phyloP scores from a whole-genome alignment of 92 coral and sea anemone genomes.

The Montipora capitata region DNA sequence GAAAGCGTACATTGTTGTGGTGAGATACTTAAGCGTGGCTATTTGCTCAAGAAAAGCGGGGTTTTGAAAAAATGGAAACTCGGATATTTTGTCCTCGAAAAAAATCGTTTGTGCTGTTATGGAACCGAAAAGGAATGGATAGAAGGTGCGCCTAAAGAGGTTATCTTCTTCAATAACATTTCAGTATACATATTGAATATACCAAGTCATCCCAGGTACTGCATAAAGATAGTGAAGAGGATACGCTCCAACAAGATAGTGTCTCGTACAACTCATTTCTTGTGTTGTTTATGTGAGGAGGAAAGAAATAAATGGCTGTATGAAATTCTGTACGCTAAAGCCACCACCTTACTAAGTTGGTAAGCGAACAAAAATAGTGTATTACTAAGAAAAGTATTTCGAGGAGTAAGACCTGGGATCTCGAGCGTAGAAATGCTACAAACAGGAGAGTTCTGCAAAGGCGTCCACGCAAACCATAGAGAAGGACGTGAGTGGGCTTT shows the following conservation, averaged over 20 bases:
- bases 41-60: conserved; percentile 87
- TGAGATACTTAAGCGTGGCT: conserved; percentile 60
- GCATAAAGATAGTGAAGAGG: conserved; percentile 79
- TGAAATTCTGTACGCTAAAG: conserved; percentile 85
- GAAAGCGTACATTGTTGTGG: neutral
- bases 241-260: conserved; percentile 9
- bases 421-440: conserved; percentile 40
- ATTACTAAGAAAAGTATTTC: conserved; percentile 15
- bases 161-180: conserved; percentile 90
- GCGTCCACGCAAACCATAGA: conserved; percentile 68
- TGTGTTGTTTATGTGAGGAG: conserved; percentile 64
- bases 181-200: conserved; percentile 81
- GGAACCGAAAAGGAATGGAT: conserved; percentile 71
- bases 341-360: conserved; percentile 60
- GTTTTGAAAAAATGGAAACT: conserved; percentile 85
- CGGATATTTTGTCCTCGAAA: conserved; percentile 82
- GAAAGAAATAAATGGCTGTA: conserved; percentile 89
- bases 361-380: conserved; percentile 70
- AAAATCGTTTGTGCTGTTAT: conserved; percentile 87
- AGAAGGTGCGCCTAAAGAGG: conserved; percentile 74
- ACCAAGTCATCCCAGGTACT: conserved; percentile 75
- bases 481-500: neutral
- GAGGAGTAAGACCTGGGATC: neutral
- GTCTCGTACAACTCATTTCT: conserved; percentile 3
- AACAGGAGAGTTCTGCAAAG: conserved; percentile 68